A percentile compares a stretch with the other conserved stretches of the same genome.
phyloP scores from a whole-genome alignment of 2,797 vertebrate species.

The Phrynocephalus guinanensis region DNA sequence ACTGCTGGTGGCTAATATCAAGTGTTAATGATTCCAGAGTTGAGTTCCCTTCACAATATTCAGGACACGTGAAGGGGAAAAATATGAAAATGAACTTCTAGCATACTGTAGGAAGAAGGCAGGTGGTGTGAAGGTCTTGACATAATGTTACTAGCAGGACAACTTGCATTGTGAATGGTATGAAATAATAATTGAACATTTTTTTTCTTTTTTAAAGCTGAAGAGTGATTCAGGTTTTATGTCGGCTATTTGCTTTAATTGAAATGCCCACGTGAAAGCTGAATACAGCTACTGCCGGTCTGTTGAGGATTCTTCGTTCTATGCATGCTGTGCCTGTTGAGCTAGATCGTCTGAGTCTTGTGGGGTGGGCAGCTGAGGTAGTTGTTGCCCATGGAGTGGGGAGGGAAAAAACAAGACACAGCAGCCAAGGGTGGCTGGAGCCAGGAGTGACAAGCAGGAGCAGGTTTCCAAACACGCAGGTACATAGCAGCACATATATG shows the following conservation, averaged over 20 bases:
- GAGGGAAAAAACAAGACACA: too few species aligned
- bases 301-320: slow-evolving; percentile 22
- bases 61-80: slow-evolving; percentile 21
- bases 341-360: background rate
- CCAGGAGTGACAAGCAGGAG: too few species aligned
- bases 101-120: slow-evolving; percentile 11
- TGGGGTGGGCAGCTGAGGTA: background rate
- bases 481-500: too few species aligned
- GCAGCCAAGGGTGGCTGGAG: too few species aligned
- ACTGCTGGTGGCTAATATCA: background rate
- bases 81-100: slow-evolving; percentile 21
- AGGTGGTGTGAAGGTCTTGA: background rate
- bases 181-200: slow-evolving; percentile 2
- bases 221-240: slow-evolving; percentile 35
- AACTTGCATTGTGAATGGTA: background rate
- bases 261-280: slow-evolving; percentile 5
- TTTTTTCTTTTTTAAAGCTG: background rate
- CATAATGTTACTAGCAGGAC: slow-evolving; percentile 15
- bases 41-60: slow-evolving; percentile 1
- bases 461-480: too few species aligned
- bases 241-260: slow-evolving; percentile 15
- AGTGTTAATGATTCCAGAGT: background rate
- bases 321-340: background rate
- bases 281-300: background rate
- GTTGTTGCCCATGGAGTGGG: background rate